A percentile compares a stretch with the other conserved stretches of the same genome.
Evolutionary conservation across 1,140 invertebrate species (phyloP).

Genomic region (Lucilia cuprina): DNA sequence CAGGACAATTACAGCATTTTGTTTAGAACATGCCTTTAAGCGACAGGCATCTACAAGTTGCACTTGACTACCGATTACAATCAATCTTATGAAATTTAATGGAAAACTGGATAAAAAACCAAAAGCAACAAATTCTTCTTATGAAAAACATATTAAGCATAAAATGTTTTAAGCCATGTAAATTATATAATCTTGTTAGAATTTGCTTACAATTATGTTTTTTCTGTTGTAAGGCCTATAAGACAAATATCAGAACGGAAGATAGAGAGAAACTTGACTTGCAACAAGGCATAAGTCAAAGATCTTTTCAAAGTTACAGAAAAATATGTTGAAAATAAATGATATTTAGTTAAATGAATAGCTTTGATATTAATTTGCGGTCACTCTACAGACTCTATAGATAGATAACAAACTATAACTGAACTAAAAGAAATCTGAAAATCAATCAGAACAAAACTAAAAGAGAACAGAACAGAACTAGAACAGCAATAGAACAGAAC

Average conservation of each 20-base stretch:
- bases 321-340: not conserved
- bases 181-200: constrained; percentile 29
- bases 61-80: constrained; percentile 61
- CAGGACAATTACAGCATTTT: constrained; percentile 25
- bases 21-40: constrained; percentile 23
- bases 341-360: constrained; percentile 4
- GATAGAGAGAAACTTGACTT: not conserved
- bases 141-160: constrained; percentile 6
- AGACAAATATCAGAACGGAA: not conserved
- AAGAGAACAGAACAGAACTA: no score
- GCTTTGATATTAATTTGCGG: not conserved
- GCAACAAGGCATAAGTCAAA: constrained; percentile 1
- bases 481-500: no score
- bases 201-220: constrained; percentile 19
- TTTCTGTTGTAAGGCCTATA: not conserved
- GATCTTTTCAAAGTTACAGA: not conserved
- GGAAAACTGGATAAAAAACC: not conserved
- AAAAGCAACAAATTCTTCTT: not conserved
- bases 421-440: no score
- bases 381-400: no score
- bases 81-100: constrained; percentile 54
- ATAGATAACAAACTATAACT: no score
- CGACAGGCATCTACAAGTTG: constrained; percentile 37
- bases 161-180: constrained; percentile 10
- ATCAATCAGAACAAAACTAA: no score